Conservation (phyloP, 2,797 vertebrate species). For the Cephalopachus bancanus region DNA sequence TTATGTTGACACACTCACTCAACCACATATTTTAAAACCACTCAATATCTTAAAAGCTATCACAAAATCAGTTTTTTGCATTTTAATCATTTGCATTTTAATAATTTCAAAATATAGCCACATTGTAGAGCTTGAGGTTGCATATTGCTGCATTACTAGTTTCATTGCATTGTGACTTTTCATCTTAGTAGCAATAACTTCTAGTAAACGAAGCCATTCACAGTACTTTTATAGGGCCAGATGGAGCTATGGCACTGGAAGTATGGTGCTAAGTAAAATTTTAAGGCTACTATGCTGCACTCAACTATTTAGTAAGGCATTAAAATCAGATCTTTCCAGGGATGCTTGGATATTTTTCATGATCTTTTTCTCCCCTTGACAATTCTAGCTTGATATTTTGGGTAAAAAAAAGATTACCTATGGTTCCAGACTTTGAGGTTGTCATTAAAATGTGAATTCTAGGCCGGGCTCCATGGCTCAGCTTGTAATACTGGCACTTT, state of each 20-base stretch:
- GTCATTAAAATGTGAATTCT: constrained; percentile 39
- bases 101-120: constrained; percentile 70
- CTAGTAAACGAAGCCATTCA: constrained; percentile 63
- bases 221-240: constrained; percentile 76
- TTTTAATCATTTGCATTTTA: constrained; percentile 82
- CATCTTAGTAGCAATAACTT: constrained; percentile 68
- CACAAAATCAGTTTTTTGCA: constrained; percentile 75
- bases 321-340: constrained; percentile 35
- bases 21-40: constrained; percentile 68
- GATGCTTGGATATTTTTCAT: constrained; percentile 58
- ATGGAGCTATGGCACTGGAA: constrained; percentile 6
- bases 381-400: constrained; percentile 50
- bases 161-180: constrained; percentile 61
- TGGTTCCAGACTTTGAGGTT: constrained; percentile 22
- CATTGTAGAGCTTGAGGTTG: constrained; percentile 58
- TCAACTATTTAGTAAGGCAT: constrained; percentile 57
- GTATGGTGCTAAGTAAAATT: constrained; percentile 56
- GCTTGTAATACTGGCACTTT: too few relatives aligned
- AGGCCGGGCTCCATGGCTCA: too few relatives aligned
- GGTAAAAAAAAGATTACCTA: constrained; percentile 41
- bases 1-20: constrained; percentile 68
- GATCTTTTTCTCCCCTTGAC: constrained; percentile 56
- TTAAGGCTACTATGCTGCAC: constrained; percentile 48
- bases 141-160: constrained; percentile 38
- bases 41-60: constrained; percentile 75